Base-by-base conservation (phyloP, 2,888 invertebrate species). In the Caenorhabditis zanzibari region DNA sequence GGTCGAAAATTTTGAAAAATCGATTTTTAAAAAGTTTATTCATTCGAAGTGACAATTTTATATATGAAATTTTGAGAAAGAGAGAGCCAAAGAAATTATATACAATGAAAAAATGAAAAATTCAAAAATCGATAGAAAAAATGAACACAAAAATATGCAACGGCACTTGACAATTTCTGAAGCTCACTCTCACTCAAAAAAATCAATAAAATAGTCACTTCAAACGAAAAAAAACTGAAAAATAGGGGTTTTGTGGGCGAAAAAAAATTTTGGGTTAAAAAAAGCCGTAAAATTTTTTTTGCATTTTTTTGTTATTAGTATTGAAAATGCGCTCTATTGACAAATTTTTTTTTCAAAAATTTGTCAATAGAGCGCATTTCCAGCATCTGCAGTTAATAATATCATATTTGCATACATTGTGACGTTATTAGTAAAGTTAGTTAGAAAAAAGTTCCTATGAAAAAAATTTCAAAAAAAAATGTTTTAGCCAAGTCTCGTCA, bases 401-500 rank as follows among this genome's bases (percentile, higher is more conserved):
- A n/a, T 26, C 54, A 24, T 54, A 54, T 26, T 26, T 54, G 26
- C 26, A 54, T 26, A 54, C 47, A 47, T n/a, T 5, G 52, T 24
- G 26, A 24, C 47, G 22, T 64, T 66, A 54, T 69, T 69, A 69
- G 47, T 66, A 66, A 26, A 49, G 54, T 54, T 38, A 22, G 35
- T 56, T 10, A 35, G n/a, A 12, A 52, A 44, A 64, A 61, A 19
- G 19, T 12, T 52, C 38, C 32, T 32, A 38, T 10, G 6, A 2
- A 2, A 12, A 12, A 12, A 10, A 38, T 6, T 10, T 44, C 44
- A 24, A 32, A 58, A 7, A 22, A 14, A 10, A 22, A 28, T n/a
- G n/a, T n/a, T n/a, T 69, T 76, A 84, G 61, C 81, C 81, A 35
- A 84, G 63, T 38, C 38, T 26, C 6, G 84, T 84, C 9, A 84